phyloP scores from a whole-genome alignment of 2,888 invertebrate species.

The Tetragonula carbonaria region DNA sequence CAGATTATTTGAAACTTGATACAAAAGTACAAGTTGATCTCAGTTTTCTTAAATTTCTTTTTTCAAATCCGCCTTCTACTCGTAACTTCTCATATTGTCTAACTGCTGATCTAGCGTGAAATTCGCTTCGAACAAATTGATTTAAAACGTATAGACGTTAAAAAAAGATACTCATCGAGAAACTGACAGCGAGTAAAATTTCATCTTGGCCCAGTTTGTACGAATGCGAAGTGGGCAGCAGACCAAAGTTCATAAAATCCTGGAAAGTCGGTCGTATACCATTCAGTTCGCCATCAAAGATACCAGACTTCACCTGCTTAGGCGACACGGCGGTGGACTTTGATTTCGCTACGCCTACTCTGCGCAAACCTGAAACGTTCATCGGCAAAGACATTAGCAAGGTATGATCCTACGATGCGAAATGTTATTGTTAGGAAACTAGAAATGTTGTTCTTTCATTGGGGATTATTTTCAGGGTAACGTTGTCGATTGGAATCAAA shows the following conservation, averaged over 20 bases:
- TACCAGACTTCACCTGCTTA: slow-evolving; percentile 85
- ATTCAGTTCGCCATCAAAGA: slow-evolving; percentile 75
- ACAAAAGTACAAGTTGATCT: too few species aligned
- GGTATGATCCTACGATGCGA: slow-evolving; percentile 34
- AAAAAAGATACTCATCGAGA: background rate
- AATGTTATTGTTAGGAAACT: background rate
- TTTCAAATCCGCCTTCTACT: background rate
- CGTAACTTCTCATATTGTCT: background rate
- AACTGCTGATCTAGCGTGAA: background rate
- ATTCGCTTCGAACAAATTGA: background rate
- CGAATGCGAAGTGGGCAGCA: slow-evolving; percentile 80
- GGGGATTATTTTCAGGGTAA: slow-evolving; percentile 35
- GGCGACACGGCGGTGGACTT: slow-evolving; percentile 95
- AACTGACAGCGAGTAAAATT: background rate
- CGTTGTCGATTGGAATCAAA: slow-evolving; percentile 77
- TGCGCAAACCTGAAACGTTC: slow-evolving; percentile 65
- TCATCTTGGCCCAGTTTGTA: slow-evolving; percentile 78
- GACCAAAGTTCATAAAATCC: slow-evolving; percentile 83
- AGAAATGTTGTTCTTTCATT: background rate
- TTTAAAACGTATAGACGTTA: background rate
- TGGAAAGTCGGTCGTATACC: slow-evolving; percentile 85
- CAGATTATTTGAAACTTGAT: too few species aligned
- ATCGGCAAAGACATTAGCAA: slow-evolving; percentile 50
- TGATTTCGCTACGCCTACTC: slow-evolving; percentile 89
- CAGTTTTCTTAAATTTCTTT: too few species aligned